Base-by-base conservation (phyloP, 2,113 vertebrate species). In the Raja brachyura region DNA sequence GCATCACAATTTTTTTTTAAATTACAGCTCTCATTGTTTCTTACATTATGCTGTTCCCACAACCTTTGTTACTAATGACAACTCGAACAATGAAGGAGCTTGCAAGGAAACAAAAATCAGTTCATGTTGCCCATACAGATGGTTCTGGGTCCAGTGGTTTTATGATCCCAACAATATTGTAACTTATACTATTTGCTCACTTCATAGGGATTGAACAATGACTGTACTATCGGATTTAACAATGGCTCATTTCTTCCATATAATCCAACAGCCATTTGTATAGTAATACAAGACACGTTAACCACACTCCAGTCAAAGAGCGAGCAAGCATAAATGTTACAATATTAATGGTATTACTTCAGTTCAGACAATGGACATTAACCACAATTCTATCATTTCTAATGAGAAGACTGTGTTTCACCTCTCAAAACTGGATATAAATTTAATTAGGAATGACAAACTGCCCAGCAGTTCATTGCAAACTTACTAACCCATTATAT, bases 41-140 rank as follows among this genome's bases (percentile, higher is more conserved):
- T 18, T 90, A 22, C 31, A 14, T 70, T 70, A 4, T 90, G 63
- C 3, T 90, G n/a, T 90, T 70, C 31, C 18, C 20, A n/a, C 63
- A 70, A 70, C 33, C 63, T 90, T 70, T 70, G 31, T 68, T 90
- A 70, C 31, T 70, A 90, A 90, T 33, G 2, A 90, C n/a, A 22
- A 20, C 4, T 70, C 61, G 33, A 88, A 63, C 28, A 88, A 33
- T 70, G 61, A 90, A 22, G 33, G 7, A 90, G 20, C 86, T 90
- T 90, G 86, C n/a, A 70, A 70, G 63, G 63, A 90, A 90, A 70
- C 86, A 90, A 90, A 39, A 61, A 90, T n/a, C 25, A 10, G 63
- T 39, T 90, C 86, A 70, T 39, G 63, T 70, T 90, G 61, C 31
- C n/a, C 63, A 68, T 8, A 22, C 59, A 14, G 56, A 86, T 61